Evolutionary conservation across 2,113 vertebrate species (phyloP).

Genomic region (Oncorhynchus mykiss): DNA sequence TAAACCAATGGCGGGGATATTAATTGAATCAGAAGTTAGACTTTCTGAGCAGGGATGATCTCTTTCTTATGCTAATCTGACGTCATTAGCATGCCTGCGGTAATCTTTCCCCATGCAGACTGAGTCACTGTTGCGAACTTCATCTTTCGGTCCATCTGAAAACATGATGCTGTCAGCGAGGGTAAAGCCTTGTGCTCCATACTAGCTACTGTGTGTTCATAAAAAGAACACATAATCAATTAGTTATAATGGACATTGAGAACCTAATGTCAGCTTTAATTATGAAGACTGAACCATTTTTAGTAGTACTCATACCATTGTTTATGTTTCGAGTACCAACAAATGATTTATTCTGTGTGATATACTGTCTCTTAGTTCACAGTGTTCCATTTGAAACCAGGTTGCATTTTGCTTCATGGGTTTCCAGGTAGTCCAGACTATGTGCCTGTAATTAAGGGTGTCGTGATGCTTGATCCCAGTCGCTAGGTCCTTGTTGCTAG

Average conservation of each 20-base stretch:
- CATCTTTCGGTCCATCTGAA: neutral
- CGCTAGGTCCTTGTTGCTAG: conserved; percentile 6
- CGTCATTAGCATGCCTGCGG: neutral
- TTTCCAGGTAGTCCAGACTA: too few relatives aligned
- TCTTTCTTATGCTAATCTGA: neutral
- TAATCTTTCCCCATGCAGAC: conserved; percentile 3
- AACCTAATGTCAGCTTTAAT: neutral
- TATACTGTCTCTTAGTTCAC: too few relatives aligned
- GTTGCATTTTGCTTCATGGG: too few relatives aligned
- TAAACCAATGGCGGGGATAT: conserved; percentile 17
- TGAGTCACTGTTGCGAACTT: neutral
- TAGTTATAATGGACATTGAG: neutral
- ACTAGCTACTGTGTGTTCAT: neutral
- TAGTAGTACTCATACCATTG: neutral
- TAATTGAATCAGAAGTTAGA: conserved; percentile 22
- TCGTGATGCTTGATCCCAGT: conserved; percentile 30
- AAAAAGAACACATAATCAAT: conserved; percentile 1
- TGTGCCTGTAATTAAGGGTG: conserved; percentile 41
- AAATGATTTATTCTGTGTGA: neutral
- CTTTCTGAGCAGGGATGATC: neutral
- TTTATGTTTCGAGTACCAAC: neutral
- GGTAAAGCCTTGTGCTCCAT: neutral
- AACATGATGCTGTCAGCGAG: neutral
- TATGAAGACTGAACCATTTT: neutral
- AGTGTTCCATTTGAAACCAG: too few relatives aligned